Base-by-base conservation (phyloP, 2,113 vertebrate species). In the Tricholaema leucomelas region DNA sequence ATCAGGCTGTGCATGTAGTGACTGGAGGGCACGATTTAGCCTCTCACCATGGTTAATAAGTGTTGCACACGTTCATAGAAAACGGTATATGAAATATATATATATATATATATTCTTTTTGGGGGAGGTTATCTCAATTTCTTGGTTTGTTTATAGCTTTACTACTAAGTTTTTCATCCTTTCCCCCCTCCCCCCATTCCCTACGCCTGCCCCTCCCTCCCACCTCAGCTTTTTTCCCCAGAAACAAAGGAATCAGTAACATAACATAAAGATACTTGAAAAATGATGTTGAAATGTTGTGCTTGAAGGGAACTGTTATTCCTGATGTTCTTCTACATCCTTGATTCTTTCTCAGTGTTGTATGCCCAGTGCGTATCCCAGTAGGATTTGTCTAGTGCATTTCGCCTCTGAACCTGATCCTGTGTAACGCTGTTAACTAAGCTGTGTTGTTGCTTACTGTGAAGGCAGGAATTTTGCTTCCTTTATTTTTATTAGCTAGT, bases 1-100 rank as follows among this genome's bases (percentile, higher is more conserved):
- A 91, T 96, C 64, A 93, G 97, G 96, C 96, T 97, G 96, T 98
- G 98, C 98, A 98, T 98, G 98, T 98, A 97, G 96, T 97, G 93
- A 95, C 94, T 94, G 96, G 96, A 97, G 97, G 97, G 96, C 95
- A 9, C 81, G 85, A 16, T 93, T 95, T 92, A 97, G 96, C 97
- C 97, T 97, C 96, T 98, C 95, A 81, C 96, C 90, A 93, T 96
- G 97, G 96, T 97, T 96, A 94, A 95, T 96, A 97, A 97, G 95
- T 96, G 95, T 97, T 94, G 92, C 95, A 94, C 92, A 97, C 93
- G 13, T 97, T 97, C 96, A 97, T 95, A 63, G 97, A 98, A 98
- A 96, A 95, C 67, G 72, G 89, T 97, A 95, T 96, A 97, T 92
- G 90, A 92, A 96, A 95, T 95, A 95, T 95, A 90, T 95, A 94